Base-by-base conservation (phyloP, 2,113 vertebrate species). In the Urocolius indicus region DNA sequence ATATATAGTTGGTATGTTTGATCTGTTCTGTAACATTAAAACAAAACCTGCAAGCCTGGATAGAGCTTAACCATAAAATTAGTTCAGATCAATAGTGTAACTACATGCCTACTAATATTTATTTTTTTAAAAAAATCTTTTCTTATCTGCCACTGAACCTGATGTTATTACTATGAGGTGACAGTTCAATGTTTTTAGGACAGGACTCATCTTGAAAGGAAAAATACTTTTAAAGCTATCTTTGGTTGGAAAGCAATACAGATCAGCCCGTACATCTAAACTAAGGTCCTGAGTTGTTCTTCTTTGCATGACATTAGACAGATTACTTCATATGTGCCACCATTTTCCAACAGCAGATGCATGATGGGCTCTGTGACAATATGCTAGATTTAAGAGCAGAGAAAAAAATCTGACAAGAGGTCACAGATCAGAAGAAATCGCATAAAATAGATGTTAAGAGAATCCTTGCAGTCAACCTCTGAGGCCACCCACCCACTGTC, bases 361-460 rank as follows among this genome's bases (percentile, higher is more conserved):
- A 23, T 15, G 24, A 43, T 34, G 41, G 8, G 17, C 9, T 79
- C 49, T 36, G 3, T 75, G 58, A 29, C n/a, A 65, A 58, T 16
- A 38, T 13, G 8, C 10, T 36, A 24, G 30, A 65, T 34, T 57
- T n/a, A 79, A 32, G 7, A 89, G 45, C 24, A 66, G 46, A 34
- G 54, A 68, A 72, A 87, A 78, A 2, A 58, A 61, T 16, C 36
- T 38, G 67, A 38, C 1, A 51, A 65, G 1, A 36, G 43, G 34
- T 72, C 66, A 67, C 1, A 4, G 57, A 66, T 54, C 49, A 87
- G 66, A 62, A 94, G 49, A 82, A 72, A 69, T 43, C 18, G 45
- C 46, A 48, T 34, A 14, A 65, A 89, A 45, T 4, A 49, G 26
- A 58, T 8, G 2, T 17, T 0, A 0, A 75, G 79, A 91, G 66